Evolutionary conservation across 2,797 vertebrate species (phyloP), one percentile per base, ranked within the genome.

Genomic region (Poecilia picta): DNA sequence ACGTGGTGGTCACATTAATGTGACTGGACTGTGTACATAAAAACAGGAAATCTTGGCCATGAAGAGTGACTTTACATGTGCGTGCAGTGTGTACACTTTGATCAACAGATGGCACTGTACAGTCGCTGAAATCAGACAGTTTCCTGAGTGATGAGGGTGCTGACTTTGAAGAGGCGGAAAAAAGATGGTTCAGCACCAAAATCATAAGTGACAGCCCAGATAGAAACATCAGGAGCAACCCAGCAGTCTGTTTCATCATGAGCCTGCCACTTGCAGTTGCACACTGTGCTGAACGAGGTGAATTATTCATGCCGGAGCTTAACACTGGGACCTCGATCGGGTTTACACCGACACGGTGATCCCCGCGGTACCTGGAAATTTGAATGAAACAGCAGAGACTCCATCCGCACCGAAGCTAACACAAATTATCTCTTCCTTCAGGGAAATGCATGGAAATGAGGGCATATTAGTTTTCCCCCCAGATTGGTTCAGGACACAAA

Each of bases 51-150:
- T n/a, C 23, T 70, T 70, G 39, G 23, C 23, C 23, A 70, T 66
- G 62, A 36, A n/a, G 23, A 43, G 12, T 8, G 39, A 23, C 66
- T 70, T 70, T 70, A 12, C 23, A 70, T 70, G n/a, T 70, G 13
- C 13, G 62, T 36, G 18, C 33, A 66, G 23, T 41, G 5, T n/a
- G 20, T 68, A 68, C 25, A 8, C 23, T 41, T 68, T 78, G 71
- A 86, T 91, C 94, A 95, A 93, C 89, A 95, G 94, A 91, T 93
- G 94, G 94, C 89, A 89, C 92, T 93, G 87, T 94, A 85, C 74
- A 83, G 88, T 92, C 88, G 91, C 79, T 82, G 41, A 85, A 89
- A 83, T 62, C 4, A 80, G 47, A 55, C 33, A 6, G 36, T 41
- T 81, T 79, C 77, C 45, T 59, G 59, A 72, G 41, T 11, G 75